phyloP scores from a whole-genome alignment of 1,140 invertebrate genomes.

The Micrasema minimum region DNA sequence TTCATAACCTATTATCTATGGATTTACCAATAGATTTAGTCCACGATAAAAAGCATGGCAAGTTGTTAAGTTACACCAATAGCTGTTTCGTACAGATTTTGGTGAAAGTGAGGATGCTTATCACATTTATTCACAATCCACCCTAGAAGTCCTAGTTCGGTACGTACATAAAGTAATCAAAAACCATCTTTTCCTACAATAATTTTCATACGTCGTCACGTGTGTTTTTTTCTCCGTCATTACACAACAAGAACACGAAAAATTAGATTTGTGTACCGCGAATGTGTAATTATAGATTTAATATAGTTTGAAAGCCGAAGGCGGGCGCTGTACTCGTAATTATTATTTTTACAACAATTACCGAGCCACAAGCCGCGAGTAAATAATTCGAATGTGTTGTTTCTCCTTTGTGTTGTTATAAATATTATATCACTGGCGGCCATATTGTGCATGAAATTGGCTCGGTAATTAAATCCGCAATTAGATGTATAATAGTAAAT shows the following conservation, averaged over 20 bases:
- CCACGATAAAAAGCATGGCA: too few relatives aligned
- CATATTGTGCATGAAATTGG: slow-evolving; percentile 30
- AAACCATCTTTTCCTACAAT: slow-evolving; percentile 2
- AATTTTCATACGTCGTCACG: slow-evolving; percentile 7
- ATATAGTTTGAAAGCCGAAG: slow-evolving; percentile 33
- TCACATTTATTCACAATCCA: not conserved
- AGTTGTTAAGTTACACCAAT: not conserved
- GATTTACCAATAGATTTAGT: too few relatives aligned
- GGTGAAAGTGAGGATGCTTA: not conserved
- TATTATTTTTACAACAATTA: slow-evolving; percentile 31
- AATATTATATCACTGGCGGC: not conserved
- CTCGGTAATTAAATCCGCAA: slow-evolving; percentile 9
- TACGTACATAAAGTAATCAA: not conserved
- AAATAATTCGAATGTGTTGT: slow-evolving; percentile 28
- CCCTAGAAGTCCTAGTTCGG: not conserved
- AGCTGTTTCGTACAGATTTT: not conserved
- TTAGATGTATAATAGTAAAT: slow-evolving; percentile 21
- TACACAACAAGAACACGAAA: slow-evolving; percentile 21
- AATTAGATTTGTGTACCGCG: slow-evolving; percentile 25
- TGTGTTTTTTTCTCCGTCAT: slow-evolving; percentile 7
- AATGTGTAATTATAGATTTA: slow-evolving; percentile 33
- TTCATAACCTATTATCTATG: too few relatives aligned
- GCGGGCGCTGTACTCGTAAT: slow-evolving; percentile 20
- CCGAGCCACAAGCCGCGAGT: slow-evolving; percentile 8
- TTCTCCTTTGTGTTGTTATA: too few relatives aligned